Base-by-base conservation (phyloP, 2,113 vertebrate species). In the Rhinoderma darwinii region DNA sequence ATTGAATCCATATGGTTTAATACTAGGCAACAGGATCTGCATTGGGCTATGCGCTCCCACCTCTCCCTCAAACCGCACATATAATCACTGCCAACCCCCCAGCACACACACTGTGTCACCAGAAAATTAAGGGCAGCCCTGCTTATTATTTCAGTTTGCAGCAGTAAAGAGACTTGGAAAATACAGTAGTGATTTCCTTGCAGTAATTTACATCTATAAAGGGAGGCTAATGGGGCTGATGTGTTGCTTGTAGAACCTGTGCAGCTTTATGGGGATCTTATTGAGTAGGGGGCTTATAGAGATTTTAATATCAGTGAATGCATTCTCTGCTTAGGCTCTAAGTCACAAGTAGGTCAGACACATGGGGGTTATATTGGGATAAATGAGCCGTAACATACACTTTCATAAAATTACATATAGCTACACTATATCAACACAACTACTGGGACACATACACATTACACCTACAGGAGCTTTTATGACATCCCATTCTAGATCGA, bases 1-100 rank as follows among this genome's bases (percentile, higher is more conserved):
- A 87, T 87, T 87, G 85, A 87, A 87, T 87, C 85, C 85, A 87
- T 87, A 87, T 87, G 85, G 50, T 81, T 87, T 75, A 86, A 82
- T 87, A 82, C 50, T 32, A 61, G 68, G 85, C 77, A 87, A 78
- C 76, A 51, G 66, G 68, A 87, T 87, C 47, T 82, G 78, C n/a
- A 85, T 50, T 32, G 78, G 85, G 85, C 85, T 74, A 39, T 35
- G 66, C 72, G 39, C 50, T 66, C 78, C 78, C 78, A 72, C 85
- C 78, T 68, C 77, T 74, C 37, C 51, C 47, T 72, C 51, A 54
- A 82, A 74, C 63, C 68, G 73, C 77, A 87, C 78, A 74, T 87
- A 87, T 74, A 87, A 47, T 87, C 37, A 15, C 63, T 51, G 50
- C 50, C 66, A 56, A 56, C 78, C 66, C 77, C 76, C 77, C 37